A percentile compares a stretch with the other conserved stretches of the same genome.
Conservation (phyloP, 2,888 invertebrate genomes). For the Adelphocoris suturalis region DNA sequence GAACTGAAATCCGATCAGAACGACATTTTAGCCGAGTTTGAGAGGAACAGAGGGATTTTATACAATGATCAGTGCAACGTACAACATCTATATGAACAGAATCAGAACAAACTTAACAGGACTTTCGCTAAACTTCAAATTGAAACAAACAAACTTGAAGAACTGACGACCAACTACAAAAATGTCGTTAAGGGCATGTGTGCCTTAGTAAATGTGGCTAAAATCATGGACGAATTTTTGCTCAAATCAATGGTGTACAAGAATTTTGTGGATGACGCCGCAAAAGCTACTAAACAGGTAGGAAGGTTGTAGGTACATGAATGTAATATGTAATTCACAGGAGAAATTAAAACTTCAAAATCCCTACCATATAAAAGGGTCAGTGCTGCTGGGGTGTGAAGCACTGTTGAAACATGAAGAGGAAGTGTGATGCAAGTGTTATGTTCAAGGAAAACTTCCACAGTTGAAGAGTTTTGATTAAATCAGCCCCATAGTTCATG, state of each 20-base stretch:
- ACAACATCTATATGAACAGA: constrained; percentile 60
- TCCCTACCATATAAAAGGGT: no score
- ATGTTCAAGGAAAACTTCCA: no score
- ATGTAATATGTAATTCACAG: no score
- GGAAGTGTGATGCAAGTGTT: no score
- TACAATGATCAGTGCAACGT: constrained; percentile 61
- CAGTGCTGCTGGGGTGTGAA: no score
- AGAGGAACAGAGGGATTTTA: constrained; percentile 45
- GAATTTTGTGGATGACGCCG: constrained; percentile 66
- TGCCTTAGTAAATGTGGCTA: constrained; percentile 35
- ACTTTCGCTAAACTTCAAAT: constrained; percentile 57
- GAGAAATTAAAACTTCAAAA: no score
- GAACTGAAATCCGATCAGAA: constrained; percentile 53
- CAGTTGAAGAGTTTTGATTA: no score
- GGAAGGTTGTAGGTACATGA: background rate
- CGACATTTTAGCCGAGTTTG: constrained; percentile 58
- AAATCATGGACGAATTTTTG: constrained; percentile 67
- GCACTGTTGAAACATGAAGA: no score
- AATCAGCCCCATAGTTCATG: no score
- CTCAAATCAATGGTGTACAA: constrained; percentile 62
- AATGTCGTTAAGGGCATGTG: constrained; percentile 61
- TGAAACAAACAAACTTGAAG: constrained; percentile 43
- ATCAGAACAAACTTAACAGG: constrained; percentile 58
- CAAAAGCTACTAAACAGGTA: constrained; percentile 61
- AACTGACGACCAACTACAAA: constrained; percentile 38